Percentiles rank a stretch among this genome's conserved stretches.
phyloP scores from a whole-genome alignment of 2,888 invertebrate species.

The Hyposoter didymator region DNA sequence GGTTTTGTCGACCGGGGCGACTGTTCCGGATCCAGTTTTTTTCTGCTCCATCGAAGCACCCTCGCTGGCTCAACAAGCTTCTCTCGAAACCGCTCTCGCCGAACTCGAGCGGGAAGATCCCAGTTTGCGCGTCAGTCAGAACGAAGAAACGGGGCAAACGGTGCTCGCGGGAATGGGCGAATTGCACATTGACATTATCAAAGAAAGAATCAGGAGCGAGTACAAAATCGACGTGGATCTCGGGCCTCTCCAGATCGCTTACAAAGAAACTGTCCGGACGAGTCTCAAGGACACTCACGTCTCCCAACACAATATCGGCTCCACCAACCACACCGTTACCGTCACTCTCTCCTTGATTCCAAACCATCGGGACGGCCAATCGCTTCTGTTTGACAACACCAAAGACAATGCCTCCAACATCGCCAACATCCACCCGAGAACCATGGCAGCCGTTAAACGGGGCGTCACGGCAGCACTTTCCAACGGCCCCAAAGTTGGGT shows the following conservation, averaged over 20 bases:
- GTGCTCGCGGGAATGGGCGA: slow-evolving; percentile 98
- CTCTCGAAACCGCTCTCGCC: slow-evolving; percentile 92
- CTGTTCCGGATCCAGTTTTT: slow-evolving; percentile 97
- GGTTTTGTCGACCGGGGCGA: slow-evolving; percentile 86
- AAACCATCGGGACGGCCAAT: slow-evolving; percentile 79
- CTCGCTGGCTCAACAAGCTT: slow-evolving; percentile 89
- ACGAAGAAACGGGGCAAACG: slow-evolving; percentile 94
- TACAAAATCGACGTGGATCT: slow-evolving; percentile 96
- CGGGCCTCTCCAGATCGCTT: slow-evolving; percentile 96
- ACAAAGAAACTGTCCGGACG: slow-evolving; percentile 90
- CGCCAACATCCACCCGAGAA: slow-evolving; percentile 87
- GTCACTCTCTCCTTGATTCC: slow-evolving; percentile 88
- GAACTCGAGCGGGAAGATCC: slow-evolving; percentile 96
- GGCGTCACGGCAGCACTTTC: slow-evolving; percentile 90
- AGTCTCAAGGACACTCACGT: slow-evolving; percentile 84
- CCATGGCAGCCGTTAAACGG: slow-evolving; percentile 89
- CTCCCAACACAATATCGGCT: slow-evolving; percentile 88
- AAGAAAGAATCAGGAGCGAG: slow-evolving; percentile 93
- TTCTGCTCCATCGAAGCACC: slow-evolving; percentile 98
- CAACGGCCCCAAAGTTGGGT: slow-evolving; percentile 94
- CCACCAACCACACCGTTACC: slow-evolving; percentile 86
- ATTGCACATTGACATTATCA: slow-evolving; percentile 97
- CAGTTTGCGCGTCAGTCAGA: slow-evolving; percentile 90
- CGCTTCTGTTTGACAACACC: slow-evolving; percentile 87
- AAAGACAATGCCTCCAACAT: slow-evolving; percentile 90